Evolutionary conservation across 2,888 invertebrate species (phyloP).

Genomic region (Carpatolechia fugitivella): DNA sequence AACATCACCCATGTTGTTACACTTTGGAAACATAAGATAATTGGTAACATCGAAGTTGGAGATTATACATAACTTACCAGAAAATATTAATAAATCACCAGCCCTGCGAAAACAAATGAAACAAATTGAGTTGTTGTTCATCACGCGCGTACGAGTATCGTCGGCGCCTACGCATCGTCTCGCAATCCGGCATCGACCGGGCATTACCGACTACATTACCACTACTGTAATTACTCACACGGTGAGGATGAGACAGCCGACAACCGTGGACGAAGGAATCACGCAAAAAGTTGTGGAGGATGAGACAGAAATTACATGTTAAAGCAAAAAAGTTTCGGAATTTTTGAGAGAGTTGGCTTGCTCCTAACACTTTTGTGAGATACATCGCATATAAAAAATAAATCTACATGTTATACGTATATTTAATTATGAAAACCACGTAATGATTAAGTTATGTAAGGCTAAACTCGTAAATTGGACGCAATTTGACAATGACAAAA

Average conservation of each 20-base stretch:
- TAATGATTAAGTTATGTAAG: too few species aligned
- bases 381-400: too few species aligned
- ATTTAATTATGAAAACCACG: too few species aligned
- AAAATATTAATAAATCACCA: conserved; percentile 17
- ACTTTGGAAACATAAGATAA: too few species aligned
- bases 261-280: conserved; percentile 2
- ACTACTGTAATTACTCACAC: conserved; percentile 8
- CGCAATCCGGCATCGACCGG: neutral
- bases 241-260: neutral
- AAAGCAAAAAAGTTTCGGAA: too few species aligned
- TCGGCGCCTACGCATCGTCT: conserved; percentile 36
- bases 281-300: conserved; percentile 14
- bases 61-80: too few species aligned
- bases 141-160: conserved; percentile 28
- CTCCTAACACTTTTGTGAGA: too few species aligned
- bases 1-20: too few species aligned
- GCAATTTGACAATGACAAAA: too few species aligned
- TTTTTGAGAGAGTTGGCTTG: neutral
- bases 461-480: too few species aligned
- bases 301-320: neutral
- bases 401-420: too few species aligned
- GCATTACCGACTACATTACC: neutral
- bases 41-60: too few species aligned
- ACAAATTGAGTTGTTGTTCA: conserved; percentile 58
- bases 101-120: conserved; percentile 40